phyloP scores from a whole-genome alignment of 2,888 invertebrate genomes.

The Theristus sp. region DNA sequence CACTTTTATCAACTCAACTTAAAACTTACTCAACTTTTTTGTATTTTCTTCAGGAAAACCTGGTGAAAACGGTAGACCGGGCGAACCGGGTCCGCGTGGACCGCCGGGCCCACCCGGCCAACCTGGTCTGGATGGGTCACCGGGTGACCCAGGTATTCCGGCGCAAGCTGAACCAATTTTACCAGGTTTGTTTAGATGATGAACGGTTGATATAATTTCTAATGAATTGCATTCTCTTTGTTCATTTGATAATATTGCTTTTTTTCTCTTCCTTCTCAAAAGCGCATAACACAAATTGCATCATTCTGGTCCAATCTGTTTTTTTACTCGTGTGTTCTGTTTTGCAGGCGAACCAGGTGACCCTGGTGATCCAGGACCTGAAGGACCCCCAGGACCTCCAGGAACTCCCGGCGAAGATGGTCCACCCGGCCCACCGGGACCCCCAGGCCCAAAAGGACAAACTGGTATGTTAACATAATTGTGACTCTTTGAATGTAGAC shows the following conservation, averaged over 20 bases:
- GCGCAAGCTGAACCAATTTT: not conserved
- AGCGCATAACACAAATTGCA: no score
- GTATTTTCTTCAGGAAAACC: not conserved
- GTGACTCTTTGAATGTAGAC: no score
- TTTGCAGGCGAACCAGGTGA: not conserved
- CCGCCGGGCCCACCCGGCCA: slow-evolving; percentile 1
- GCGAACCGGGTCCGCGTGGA: not conserved
- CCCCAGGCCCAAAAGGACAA: not conserved
- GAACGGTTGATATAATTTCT: no score
- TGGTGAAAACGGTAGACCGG: not conserved
- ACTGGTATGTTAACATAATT: not conserved
- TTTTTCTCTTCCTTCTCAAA: no score
- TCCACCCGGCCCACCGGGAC: slow-evolving; percentile 4
- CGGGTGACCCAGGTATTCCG: not conserved
- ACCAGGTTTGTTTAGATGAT: not conserved
- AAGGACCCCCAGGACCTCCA: not conserved
- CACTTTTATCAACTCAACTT: not conserved
- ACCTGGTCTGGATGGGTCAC: not conserved
- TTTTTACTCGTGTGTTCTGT: no score
- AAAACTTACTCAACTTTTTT: not conserved
- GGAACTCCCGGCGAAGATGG: slow-evolving; percentile 4
- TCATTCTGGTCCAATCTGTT: no score
- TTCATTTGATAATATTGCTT: no score
- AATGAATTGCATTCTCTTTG: no score
- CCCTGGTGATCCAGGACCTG: not conserved